phyloP scores from a whole-genome alignment of 2,113 vertebrate species.

The Oreochromis aureus region DNA sequence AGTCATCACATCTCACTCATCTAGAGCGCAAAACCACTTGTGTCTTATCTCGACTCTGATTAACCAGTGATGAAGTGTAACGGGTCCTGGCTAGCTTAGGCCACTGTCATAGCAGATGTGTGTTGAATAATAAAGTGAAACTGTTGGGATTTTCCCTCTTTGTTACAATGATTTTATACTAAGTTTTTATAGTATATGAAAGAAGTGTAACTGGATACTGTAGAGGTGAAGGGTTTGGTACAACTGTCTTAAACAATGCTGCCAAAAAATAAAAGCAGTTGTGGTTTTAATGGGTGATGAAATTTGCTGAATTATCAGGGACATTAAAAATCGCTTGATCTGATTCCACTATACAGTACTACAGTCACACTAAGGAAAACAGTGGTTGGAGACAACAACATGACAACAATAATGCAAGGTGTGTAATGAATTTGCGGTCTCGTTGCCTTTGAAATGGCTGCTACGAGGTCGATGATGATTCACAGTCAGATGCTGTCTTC shows the following conservation, averaged over 20 bases:
- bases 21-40: constrained; percentile 8
- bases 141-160: not conserved
- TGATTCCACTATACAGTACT: not conserved
- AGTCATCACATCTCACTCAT: constrained; percentile 47
- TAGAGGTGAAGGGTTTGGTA: not conserved
- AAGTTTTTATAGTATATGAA: not conserved
- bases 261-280: not conserved
- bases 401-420: not conserved
- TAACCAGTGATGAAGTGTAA: constrained; percentile 23
- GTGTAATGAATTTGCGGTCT: not conserved
- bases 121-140: not conserved
- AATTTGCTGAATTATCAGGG: not conserved
- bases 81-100: not conserved
- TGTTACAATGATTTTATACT: not conserved
- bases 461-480: not conserved
- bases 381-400: not conserved
- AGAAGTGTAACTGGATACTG: not conserved
- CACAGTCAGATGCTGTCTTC: not conserved
- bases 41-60: constrained; percentile 41
- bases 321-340: not conserved
- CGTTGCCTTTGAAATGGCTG: not conserved
- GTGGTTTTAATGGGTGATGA: not conserved
- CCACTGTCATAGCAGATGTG: constrained; percentile 8
- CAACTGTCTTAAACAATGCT: not conserved
- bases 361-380: not conserved